phyloP scores from a whole-genome alignment of 92 coral and sea anemone species.

The Bergia puertoricense region DNA sequence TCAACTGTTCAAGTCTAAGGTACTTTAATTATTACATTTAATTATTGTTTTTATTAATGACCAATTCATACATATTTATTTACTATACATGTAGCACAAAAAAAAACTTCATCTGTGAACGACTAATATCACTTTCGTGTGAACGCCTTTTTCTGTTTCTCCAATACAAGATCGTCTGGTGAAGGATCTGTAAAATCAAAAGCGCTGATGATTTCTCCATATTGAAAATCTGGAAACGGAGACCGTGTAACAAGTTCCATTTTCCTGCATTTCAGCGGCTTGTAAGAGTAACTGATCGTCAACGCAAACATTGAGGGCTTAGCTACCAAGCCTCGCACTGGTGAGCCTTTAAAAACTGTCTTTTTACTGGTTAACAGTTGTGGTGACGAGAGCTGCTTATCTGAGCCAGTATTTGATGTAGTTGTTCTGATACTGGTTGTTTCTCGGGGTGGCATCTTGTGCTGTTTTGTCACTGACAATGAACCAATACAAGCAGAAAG shows the following conservation, averaged over 20 bases:
- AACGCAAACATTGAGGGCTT: slow-evolving; percentile 71
- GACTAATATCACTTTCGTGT: slow-evolving; percentile 31
- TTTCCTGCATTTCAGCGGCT: slow-evolving; percentile 1
- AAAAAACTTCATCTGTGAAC: no score
- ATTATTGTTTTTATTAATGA: no score
- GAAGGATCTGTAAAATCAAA: slow-evolving; percentile 83
- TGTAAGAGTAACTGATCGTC: slow-evolving; percentile 54
- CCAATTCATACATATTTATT: not conserved
- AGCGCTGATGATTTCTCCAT: slow-evolving; percentile 38
- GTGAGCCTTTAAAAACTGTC: not conserved
- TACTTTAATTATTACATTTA: no score
- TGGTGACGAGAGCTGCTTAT: not conserved
- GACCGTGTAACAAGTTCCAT: not conserved
- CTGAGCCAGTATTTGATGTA: not conserved
- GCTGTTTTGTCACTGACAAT: slow-evolving; percentile 1
- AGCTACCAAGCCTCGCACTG: slow-evolving; percentile 30
- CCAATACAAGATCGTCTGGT: slow-evolving; percentile 83
- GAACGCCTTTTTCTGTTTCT: slow-evolving; percentile 75
- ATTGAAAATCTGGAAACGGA: slow-evolving; percentile 1
- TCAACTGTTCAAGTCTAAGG: no score
- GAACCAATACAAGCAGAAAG: slow-evolving; percentile 36
- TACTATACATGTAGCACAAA: no score
- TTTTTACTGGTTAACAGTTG: slow-evolving; percentile 1
- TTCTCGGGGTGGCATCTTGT: not conserved
- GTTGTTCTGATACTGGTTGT: not conserved